Percentiles rank a stretch among this genome's conserved stretches.
Evolutionary conservation across 2,797 vertebrate genomes (phyloP).

Genomic region (Trematomus bernacchii): DNA sequence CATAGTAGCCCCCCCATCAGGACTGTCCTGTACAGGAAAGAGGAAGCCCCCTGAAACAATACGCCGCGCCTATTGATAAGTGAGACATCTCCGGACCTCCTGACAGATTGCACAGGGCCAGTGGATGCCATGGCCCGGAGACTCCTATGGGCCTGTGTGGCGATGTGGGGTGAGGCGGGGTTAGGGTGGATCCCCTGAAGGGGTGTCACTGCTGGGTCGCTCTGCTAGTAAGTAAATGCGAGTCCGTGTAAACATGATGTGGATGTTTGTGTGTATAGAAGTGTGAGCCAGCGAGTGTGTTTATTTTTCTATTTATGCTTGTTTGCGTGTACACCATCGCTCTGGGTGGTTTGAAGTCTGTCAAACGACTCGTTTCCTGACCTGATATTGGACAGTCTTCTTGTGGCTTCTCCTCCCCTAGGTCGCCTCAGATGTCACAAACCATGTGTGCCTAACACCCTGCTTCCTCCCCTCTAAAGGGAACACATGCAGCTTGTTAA

Average conservation of each 20-base stretch:
- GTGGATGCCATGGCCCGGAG: constrained; percentile 21
- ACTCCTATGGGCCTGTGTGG: constrained; percentile 38
- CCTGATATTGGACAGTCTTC: constrained; percentile 37
- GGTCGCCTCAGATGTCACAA: constrained; percentile 45
- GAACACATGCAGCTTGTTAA: constrained; percentile 37
- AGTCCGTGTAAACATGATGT: constrained; percentile 36
- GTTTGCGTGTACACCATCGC: constrained; percentile 3
- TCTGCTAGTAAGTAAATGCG: constrained; percentile 33
- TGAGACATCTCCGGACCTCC: constrained; percentile 69
- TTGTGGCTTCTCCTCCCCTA: constrained; percentile 36
- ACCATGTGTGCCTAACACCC: constrained; percentile 36
- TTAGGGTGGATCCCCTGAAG: constrained; percentile 50
- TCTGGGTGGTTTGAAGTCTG: constrained; percentile 38
- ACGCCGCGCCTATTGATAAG: constrained; percentile 78
- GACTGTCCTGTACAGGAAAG: constrained; percentile 80
- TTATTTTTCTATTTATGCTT: constrained; percentile 11
- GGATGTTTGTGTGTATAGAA: constrained; percentile 15
- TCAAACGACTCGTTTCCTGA: constrained; percentile 33
- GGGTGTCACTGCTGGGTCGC: constrained; percentile 67
- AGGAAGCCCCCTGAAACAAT: constrained; percentile 87
- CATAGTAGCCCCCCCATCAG: constrained; percentile 40
- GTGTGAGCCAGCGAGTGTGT: constrained; percentile 2
- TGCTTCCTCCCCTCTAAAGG: constrained; percentile 7
- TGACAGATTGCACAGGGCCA: constrained; percentile 68
- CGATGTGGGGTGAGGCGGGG: constrained; percentile 27